Evolutionary conservation across 2,797 vertebrate genomes (phyloP).

Genomic region (Glyptemys insculpta): DNA sequence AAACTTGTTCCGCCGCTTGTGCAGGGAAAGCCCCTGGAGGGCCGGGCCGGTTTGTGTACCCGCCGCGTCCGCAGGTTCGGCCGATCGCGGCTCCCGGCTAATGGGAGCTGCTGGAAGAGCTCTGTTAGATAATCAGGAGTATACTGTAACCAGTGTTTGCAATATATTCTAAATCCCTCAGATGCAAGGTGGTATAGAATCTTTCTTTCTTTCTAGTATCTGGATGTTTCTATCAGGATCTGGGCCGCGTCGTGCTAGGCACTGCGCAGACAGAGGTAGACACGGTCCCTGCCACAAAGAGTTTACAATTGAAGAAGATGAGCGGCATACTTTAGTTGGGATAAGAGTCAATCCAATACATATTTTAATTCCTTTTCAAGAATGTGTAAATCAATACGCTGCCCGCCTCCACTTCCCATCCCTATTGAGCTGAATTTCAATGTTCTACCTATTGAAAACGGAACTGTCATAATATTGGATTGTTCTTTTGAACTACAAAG

Average conservation of each 20-base stretch:
- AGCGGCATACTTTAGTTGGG: neutral
- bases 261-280: conserved; percentile 3
- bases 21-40: no score
- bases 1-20: no score
- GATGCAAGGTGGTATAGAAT: neutral
- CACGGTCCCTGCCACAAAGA: neutral
- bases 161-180: neutral
- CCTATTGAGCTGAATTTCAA: conserved; percentile 24
- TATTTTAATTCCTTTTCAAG: conserved; percentile 23
- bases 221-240: no score
- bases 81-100: no score
- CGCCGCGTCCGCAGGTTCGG: no score
- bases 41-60: no score
- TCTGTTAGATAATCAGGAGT: neutral
- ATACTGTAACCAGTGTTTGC: neutral
- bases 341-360: conserved; percentile 16
- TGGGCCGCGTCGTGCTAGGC: neutral
- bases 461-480: neutral
- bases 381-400: conserved; percentile 5
- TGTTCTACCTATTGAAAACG: conserved; percentile 22
- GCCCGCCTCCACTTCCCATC: no score
- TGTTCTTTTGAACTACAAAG: neutral
- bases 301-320: neutral
- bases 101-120: no score
- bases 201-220: neutral